Evolutionary conservation across 2,888 invertebrate species (phyloP), one percentile per base, ranked within the genome.

Genomic region (Dryomyza anilis): DNA sequence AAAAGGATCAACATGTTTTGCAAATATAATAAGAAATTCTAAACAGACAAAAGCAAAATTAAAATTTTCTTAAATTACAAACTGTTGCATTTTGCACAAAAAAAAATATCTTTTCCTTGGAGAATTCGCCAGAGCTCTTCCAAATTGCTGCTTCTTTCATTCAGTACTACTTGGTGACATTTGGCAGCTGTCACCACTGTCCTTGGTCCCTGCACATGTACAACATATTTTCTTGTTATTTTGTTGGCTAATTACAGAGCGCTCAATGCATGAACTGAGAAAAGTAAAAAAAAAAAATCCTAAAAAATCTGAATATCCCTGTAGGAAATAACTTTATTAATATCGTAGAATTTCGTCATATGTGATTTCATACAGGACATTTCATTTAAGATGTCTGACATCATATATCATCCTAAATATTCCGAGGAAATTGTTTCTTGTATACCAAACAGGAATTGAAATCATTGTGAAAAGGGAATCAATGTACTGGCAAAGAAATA

Each of bases 41-140:
- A 16, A 8, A 52, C 10, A 52, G 27, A 52, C 25, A n/a, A 14
- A 25, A 52, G 27, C 25, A 25, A 52, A 52, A 52, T 52, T 52
- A 52, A 52, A 52, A 52, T 14, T 52, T 52, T 52, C 14, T 14
- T 67, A 69, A 76, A 77, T 75, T 77, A 76, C 74, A 77, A 76
- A 77, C 76, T 74, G 72, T 74, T 73, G 73, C 65, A 25, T 30
- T n/a, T n/a, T n/a, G 19, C 48, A 46, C 19, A 60, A 39, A 60
- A 36, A 12, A 52, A 23, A 36, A 23, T 3, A 56, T 8, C 7
- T 16, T 4, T 10, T 16, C 12, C 33, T 39, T 8, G 10, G 5
- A n/a, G 4, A 23, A 25, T 39, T 56, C 56, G 14, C 56, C 5
- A 25, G 8, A 39, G 56, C n/a, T n/a, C 39, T 19, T 56, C n/a